Evolutionary conservation across 2,888 invertebrate genomes (phyloP), one percentile per base, ranked within the genome.

Genomic region (Parnassius glacialis): DNA sequence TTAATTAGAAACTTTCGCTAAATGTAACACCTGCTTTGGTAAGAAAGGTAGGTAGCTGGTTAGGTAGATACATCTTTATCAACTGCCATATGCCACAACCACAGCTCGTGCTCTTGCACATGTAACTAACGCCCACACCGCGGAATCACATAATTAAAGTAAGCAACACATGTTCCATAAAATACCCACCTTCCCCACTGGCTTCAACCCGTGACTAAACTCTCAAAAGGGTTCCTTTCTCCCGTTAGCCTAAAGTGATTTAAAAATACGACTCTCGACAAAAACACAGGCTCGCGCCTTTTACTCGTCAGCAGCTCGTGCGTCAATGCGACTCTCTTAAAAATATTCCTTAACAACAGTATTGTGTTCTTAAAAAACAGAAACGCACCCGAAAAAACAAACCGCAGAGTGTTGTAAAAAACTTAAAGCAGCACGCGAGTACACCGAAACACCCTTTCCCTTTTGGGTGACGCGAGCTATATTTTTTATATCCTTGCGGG

Each of bases 311-410:
- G 68, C 67, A 64, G 77, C 82, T 81, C 81, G 79, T 83, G 66
- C 71, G 66, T 82, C 90, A 85, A 85, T 84, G 85, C 90, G 90
- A 83, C 87, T 87, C 84, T 81, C 85, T 88, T 82, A 87, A 89
- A 87, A 89, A 85, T 83, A 79, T 79, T 81, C 82, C 84, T 86
- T 81, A 84, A 84, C 87, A 84, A 82, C 87, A 81, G 85, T 84
- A 88, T 87, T 88, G 88, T 89, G 85, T 85, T 87, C 84, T 90
- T 90, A 89, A 91, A 91, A 91, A 91, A 91, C 87, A 89, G 80
- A 79, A 84, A 87, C 85, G 84, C 85, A 83, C 83, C 80, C 79
- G 83, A 89, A 90, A 90, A 90, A 91, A 89, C 85, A 90, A 88
- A 90, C 90, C 91, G 81, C 90, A 86, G 87, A 83, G 75, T 83